These are phyloP conservation scores for Oncorhynchus kisutch DNA, from an alignment of 2,113 vertebrate genomes.

Conservation along the genomic window DNA sequence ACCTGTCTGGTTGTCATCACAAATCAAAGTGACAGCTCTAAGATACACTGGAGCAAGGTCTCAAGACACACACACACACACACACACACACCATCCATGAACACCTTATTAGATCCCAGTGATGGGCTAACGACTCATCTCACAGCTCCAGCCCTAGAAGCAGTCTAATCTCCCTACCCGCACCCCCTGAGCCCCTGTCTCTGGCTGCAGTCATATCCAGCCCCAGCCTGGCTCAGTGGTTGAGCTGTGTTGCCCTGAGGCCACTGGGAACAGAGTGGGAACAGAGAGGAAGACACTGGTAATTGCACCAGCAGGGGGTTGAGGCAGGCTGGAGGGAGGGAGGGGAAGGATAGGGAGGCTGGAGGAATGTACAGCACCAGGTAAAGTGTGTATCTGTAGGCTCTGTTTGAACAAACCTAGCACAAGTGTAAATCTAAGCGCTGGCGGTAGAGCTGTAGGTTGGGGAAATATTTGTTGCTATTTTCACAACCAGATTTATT, in stretches of 20 bases:
- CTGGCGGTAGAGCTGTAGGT: too few species aligned
- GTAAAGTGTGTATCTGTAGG: too few species aligned
- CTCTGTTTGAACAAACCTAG: too few species aligned
- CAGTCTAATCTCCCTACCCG: too few species aligned
- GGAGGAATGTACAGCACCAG: constrained; percentile 1
- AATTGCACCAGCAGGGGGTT: constrained; percentile 6
- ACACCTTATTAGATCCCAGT: constrained; percentile 11
- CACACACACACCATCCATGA: neutral
- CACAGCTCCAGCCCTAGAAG: neutral
- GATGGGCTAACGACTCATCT: constrained; percentile 4
- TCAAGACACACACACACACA: neutral
- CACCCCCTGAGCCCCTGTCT: too few species aligned
- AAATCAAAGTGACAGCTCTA: constrained; percentile 9
- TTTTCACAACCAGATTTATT: too few species aligned
- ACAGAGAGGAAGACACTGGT: neutral
- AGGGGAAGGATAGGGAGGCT: neutral
- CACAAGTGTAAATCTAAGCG: too few species aligned
- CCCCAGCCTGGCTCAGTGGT: neutral
- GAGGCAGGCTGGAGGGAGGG: neutral
- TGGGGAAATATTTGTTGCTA: too few species aligned
- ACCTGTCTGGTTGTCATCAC: constrained; percentile 1
- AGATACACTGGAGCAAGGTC: neutral
- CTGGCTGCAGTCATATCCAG: too few species aligned
- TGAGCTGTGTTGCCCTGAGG: neutral
- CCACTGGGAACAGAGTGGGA: neutral